phyloP scores from a whole-genome alignment of 2,797 vertebrate species.

The Chelmon rostratus region DNA sequence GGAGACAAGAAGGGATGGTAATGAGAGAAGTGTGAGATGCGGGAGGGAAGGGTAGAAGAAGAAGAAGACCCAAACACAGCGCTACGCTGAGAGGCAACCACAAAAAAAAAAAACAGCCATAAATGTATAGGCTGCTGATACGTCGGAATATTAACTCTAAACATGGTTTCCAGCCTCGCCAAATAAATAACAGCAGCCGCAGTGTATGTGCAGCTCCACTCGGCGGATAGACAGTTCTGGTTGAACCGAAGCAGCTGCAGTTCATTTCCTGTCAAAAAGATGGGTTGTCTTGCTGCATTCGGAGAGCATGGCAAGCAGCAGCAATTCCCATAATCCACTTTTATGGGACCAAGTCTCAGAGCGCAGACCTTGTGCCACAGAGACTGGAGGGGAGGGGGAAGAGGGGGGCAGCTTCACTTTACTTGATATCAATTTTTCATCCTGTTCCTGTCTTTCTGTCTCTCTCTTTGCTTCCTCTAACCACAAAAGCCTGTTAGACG shows the following conservation, averaged over 20 bases:
- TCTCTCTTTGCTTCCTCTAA: constrained; percentile 44
- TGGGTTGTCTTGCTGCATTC: constrained; percentile 60
- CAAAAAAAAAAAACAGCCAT: neutral
- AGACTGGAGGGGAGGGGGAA: constrained; percentile 18
- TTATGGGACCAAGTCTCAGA: constrained; percentile 63
- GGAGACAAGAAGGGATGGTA: constrained; percentile 33
- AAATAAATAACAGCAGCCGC: constrained; percentile 11
- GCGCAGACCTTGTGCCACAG: constrained; percentile 53
- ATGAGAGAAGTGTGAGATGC: constrained; percentile 18
- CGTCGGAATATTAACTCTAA: neutral
- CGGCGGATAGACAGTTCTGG: constrained; percentile 22
- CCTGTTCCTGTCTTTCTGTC: constrained; percentile 41
- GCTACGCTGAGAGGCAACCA: neutral
- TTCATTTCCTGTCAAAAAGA: constrained; percentile 67
- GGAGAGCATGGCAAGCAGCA: constrained; percentile 54
- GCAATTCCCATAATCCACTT: constrained; percentile 79
- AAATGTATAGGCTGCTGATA: neutral
- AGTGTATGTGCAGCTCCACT: neutral
- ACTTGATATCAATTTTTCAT: constrained; percentile 72
- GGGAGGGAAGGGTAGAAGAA: constrained; percentile 3
- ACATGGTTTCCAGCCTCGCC: constrained; percentile 4
- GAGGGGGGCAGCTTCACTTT: constrained; percentile 28
- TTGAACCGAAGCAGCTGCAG: constrained; percentile 40
- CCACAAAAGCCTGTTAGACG: constrained; percentile 71
- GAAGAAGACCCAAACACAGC: constrained; percentile 18